phyloP scores from a whole-genome alignment of 2,888 invertebrate genomes.

The Hirtodrosophila confusa region DNA sequence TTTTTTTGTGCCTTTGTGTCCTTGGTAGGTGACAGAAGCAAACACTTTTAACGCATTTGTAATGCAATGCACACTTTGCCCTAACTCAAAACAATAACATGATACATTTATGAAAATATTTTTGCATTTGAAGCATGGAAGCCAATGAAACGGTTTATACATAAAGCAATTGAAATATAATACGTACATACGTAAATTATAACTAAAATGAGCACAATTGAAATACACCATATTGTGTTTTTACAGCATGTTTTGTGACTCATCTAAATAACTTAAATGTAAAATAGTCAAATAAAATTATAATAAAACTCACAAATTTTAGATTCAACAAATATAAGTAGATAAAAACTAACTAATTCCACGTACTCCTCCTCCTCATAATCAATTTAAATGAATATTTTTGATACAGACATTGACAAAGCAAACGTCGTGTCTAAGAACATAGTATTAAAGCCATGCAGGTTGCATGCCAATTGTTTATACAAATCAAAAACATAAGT shows the following conservation, averaged over 20 bases:
- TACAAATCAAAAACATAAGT: slow-evolving; percentile 13
- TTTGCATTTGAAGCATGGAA: slow-evolving; percentile 69
- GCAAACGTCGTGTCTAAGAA: slow-evolving; percentile 26
- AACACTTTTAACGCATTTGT: slow-evolving; percentile 63
- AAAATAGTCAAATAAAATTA: slow-evolving; percentile 45
- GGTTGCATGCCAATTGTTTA: slow-evolving; percentile 21
- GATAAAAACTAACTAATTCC: slow-evolving; percentile 53
- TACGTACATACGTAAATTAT: slow-evolving; percentile 53
- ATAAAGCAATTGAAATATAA: slow-evolving; percentile 59
- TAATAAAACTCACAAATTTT: slow-evolving; percentile 65
- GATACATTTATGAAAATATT: slow-evolving; percentile 45
- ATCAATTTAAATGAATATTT: slow-evolving; percentile 21
- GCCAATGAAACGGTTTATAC: slow-evolving; percentile 62
- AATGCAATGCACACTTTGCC: slow-evolving; percentile 73
- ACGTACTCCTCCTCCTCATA: slow-evolving; percentile 23
- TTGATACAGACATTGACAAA: slow-evolving; percentile 23
- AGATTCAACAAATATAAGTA: slow-evolving; percentile 64
- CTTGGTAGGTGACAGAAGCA: slow-evolving; percentile 32
- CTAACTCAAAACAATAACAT: slow-evolving; percentile 57
- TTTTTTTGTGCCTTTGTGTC: slow-evolving; percentile 13
- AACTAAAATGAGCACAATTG: slow-evolving; percentile 57
- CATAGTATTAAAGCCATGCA: slow-evolving; percentile 1
- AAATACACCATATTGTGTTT: slow-evolving; percentile 11
- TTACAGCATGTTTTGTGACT: slow-evolving; percentile 2
- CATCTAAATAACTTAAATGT: slow-evolving; percentile 37